Evolutionary conservation across 1,140 invertebrate genomes (phyloP).

Genomic region (Drepana arcuata): DNA sequence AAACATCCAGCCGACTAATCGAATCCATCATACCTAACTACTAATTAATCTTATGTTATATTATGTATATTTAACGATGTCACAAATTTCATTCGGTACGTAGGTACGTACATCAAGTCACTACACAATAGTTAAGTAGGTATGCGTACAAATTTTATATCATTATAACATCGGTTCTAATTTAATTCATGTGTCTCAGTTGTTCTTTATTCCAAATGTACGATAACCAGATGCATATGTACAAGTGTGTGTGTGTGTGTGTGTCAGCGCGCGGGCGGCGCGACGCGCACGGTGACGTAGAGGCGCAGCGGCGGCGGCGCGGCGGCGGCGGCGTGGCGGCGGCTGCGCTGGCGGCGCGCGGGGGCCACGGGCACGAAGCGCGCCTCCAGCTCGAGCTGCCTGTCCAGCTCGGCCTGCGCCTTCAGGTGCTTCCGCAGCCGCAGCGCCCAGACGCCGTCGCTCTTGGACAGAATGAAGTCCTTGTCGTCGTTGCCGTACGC

Average conservation of each 20-base stretch:
- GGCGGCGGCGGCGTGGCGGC: conserved; percentile 7
- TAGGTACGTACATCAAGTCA: too few species aligned
- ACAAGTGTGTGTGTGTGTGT: neutral
- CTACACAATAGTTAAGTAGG: too few species aligned
- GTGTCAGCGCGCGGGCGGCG: conserved; percentile 27
- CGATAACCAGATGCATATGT: too few species aligned
- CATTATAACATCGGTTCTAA: too few species aligned
- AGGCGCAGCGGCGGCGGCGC: conserved; percentile 41
- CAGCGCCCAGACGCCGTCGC: conserved; percentile 50
- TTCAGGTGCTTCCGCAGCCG: conserved; percentile 36
- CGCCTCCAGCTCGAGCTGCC: conserved; percentile 52
- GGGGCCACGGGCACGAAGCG: conserved; percentile 27
- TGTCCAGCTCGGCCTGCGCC: conserved; percentile 22
- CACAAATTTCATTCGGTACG: too few species aligned
- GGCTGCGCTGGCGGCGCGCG: conserved; percentile 7
- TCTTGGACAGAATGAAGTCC: conserved; percentile 41
- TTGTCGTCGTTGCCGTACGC: conserved; percentile 40
- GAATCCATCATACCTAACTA: too few species aligned
- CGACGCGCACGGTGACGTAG: conserved; percentile 47
- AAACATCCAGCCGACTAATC: too few species aligned
- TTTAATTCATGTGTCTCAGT: too few species aligned
- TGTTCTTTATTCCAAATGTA: too few species aligned
- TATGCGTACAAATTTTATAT: too few species aligned
- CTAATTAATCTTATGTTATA: too few species aligned
- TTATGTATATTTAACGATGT: too few species aligned